phyloP scores from a whole-genome alignment of 2,888 invertebrate genomes.

The Scrobipalpa costella region DNA sequence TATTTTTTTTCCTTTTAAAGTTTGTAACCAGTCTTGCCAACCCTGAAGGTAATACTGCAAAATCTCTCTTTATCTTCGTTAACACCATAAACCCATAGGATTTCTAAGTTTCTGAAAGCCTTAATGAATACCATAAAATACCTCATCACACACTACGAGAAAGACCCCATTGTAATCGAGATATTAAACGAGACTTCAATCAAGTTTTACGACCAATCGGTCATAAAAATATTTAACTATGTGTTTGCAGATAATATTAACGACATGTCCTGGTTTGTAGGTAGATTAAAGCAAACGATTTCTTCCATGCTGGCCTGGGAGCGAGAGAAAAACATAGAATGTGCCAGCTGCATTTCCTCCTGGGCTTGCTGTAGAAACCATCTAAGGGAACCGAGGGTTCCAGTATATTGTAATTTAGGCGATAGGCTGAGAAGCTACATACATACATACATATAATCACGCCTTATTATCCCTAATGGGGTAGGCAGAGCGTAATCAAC shows the following conservation, averaged over 20 bases:
- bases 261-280: constrained; percentile 38
- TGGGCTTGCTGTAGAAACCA: too few relatives aligned
- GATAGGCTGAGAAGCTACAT: too few relatives aligned
- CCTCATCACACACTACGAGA: constrained; percentile 31
- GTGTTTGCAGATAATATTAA: constrained; percentile 78
- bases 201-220: constrained; percentile 74
- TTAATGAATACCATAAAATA: constrained; percentile 44
- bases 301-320: too few relatives aligned
- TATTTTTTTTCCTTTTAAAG: not conserved
- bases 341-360: too few relatives aligned
- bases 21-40: not conserved
- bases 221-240: constrained; percentile 79
- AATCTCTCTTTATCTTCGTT: constrained; percentile 7
- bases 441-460: constrained; percentile 32
- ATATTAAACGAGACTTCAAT: constrained; percentile 71
- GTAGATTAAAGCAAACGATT: constrained; percentile 25
- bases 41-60: not conserved
- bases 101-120: constrained; percentile 37
- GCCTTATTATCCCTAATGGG: too few relatives aligned
- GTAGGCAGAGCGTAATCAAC: too few relatives aligned
- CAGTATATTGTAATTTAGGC: too few relatives aligned
- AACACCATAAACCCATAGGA: not conserved
- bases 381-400: too few relatives aligned
- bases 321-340: too few relatives aligned
- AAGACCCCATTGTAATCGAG: constrained; percentile 47